Conservation (phyloP, 2,888 invertebrate genomes). For the Pollenia amentaria region DNA sequence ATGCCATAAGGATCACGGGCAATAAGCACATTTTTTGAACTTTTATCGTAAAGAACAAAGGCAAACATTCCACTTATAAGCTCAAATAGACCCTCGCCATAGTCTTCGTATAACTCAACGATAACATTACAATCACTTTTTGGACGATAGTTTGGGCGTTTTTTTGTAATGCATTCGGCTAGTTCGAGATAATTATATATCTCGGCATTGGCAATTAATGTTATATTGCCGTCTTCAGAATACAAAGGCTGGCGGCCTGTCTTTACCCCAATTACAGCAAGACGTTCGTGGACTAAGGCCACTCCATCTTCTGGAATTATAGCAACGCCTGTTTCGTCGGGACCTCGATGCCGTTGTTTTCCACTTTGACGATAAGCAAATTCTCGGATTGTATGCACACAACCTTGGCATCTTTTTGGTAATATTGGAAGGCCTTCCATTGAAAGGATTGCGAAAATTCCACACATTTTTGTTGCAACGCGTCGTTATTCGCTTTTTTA, state of each 20-base stretch:
- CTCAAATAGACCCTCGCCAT: constrained; percentile 79
- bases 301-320: constrained; percentile 80
- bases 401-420: constrained; percentile 76
- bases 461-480: constrained; percentile 80
- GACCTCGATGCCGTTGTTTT: constrained; percentile 82
- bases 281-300: constrained; percentile 82
- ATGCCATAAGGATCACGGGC: constrained; percentile 84
- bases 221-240: constrained; percentile 79
- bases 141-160: constrained; percentile 80
- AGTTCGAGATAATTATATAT: constrained; percentile 83
- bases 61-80: constrained; percentile 84
- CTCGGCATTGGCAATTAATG: constrained; percentile 83
- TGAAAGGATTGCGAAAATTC: constrained; percentile 84
- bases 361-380: constrained; percentile 83
- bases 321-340: no score
- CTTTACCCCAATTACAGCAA: constrained; percentile 81
- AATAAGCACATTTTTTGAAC: constrained; percentile 79
- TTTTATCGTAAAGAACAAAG: constrained; percentile 82
- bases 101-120: constrained; percentile 82
- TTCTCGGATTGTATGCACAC: constrained; percentile 80
- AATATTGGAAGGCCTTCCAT: constrained; percentile 79
- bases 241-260: constrained; percentile 82
- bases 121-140: constrained; percentile 84
- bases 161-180: constrained; percentile 78
- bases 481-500: not conserved